A percentile compares a stretch with the other conserved stretches of the same genome.
Evolutionary conservation across 2,888 invertebrate species (phyloP).

Genomic region (Melangyna quadrimaculata): DNA sequence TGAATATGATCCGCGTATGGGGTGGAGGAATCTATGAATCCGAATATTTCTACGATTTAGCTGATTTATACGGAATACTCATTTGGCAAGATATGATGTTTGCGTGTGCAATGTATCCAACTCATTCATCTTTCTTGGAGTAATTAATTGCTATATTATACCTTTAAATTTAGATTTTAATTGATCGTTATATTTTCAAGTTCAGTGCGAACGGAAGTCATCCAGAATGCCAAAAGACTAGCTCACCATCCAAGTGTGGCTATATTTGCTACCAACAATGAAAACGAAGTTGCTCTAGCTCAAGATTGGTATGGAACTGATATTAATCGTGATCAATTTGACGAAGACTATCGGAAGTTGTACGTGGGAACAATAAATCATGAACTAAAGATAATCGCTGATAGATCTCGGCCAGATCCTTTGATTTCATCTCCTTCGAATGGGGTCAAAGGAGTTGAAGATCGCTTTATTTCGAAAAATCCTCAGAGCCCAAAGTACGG

Average conservation of each 20-base stretch:
- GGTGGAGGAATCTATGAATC: conserved; percentile 98
- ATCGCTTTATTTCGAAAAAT: conserved; percentile 89
- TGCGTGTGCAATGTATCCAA: conserved; percentile 97
- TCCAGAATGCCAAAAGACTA: conserved; percentile 90
- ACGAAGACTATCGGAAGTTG: conserved; percentile 89
- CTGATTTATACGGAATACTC: conserved; percentile 94
- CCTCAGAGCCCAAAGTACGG: conserved; percentile 92
- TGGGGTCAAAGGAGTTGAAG: conserved; percentile 86
- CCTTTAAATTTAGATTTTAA: neutral
- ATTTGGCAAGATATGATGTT: conserved; percentile 99
- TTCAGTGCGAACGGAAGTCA: conserved; percentile 88
- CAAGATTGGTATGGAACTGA: conserved; percentile 89
- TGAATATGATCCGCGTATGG: conserved; percentile 98
- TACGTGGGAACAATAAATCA: conserved; percentile 90
- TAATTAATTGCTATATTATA: conserved; percentile 74
- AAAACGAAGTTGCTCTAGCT: conserved; percentile 94
- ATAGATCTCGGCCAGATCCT: conserved; percentile 78
- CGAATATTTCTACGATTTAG: conserved; percentile 92
- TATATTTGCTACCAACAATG: conserved; percentile 97
- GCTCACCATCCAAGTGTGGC: conserved; percentile 93
- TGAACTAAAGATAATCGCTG: conserved; percentile 82
- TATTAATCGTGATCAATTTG: conserved; percentile 83
- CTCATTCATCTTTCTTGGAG: conserved; percentile 86
- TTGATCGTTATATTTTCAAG: conserved; percentile 76
- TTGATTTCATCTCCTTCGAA: conserved; percentile 96